Base-by-base conservation (phyloP, 2,113 vertebrate genomes). In the Callithrix jacchus region DNA sequence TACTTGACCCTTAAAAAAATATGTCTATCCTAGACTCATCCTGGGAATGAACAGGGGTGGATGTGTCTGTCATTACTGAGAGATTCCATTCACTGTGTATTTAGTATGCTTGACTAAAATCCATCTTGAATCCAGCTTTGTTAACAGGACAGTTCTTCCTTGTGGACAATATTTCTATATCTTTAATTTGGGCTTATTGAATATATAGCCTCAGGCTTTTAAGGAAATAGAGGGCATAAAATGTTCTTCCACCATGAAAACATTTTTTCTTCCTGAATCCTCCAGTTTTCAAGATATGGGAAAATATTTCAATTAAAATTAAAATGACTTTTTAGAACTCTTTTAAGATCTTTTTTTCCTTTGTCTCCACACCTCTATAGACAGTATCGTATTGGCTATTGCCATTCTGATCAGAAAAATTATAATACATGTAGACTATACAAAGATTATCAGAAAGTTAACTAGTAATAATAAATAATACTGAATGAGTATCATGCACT, bases 161-260 rank as follows among this genome's bases (percentile, higher is more conserved):
- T 52, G 27, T 83, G 37, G 32, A 92, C 0, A 82, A 3, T 40
- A 77, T 93, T 91, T 92, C 52, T 82, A 40, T 85, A 66, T 66
- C 49, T 79, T 96, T 92, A 89, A 87, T 87, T 87, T 70, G 42
- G 4, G 25, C 8, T 83, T 89, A 83, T n/a, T 91, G 89, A 91
- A 93, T 91, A 83, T n/a, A 70, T 9, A 73, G 68, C 30, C 76
- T 84, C n/a, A 64, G 52, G 52, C 70, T 71, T 93, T 61, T 47
- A 32, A 40, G 58, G 25, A 97, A 82, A 95, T 89, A 82, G 32
- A 74, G 3, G 56, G n/a, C 37, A 91, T 66, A 79, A 92, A 35
- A 82, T 90, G 5, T 84, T 79, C 86, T 52, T 93, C 56, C 73
- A 16, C 10, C 13, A 82, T 8, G 8, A 56, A 90, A 76, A 47